Evolutionary conservation across 2,113 vertebrate genomes (phyloP).

Genomic region (Buteo buteo): DNA sequence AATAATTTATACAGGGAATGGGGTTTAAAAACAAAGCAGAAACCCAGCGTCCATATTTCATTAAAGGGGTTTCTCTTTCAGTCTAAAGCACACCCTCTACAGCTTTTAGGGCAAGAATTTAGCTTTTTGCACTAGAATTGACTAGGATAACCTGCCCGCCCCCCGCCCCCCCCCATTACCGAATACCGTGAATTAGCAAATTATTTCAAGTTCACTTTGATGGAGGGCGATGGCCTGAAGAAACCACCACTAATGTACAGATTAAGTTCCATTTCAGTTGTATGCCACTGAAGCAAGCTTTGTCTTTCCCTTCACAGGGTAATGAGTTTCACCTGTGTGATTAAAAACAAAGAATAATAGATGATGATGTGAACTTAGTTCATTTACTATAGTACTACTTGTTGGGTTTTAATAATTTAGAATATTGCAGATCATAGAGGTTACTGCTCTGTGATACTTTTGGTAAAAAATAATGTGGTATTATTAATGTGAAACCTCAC

Average conservation of each 20-base stretch:
- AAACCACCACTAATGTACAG: background rate
- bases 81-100: background rate
- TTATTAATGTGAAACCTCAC: background rate
- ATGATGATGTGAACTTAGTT: constrained; percentile 25
- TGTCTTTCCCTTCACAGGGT: constrained; percentile 13
- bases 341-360: constrained; percentile 48
- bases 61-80: background rate
- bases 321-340: constrained; percentile 29
- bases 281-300: background rate
- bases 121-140: background rate
- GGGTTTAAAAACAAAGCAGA: constrained; percentile 13
- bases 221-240: background rate
- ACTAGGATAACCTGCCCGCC: background rate
- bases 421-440: background rate
- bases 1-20: constrained; percentile 15
- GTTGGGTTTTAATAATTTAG: constrained; percentile 48
- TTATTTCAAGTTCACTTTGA: background rate
- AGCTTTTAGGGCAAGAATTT: background rate
- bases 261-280: background rate
- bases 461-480: constrained; percentile 8
- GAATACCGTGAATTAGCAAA: background rate
- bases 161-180: background rate
- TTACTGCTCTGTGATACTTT: background rate
- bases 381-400: background rate
- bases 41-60: background rate